These are phyloP conservation scores for Orcinus orca DNA, from an alignment of 2,113 vertebrate species.

Conservation along the genomic window DNA sequence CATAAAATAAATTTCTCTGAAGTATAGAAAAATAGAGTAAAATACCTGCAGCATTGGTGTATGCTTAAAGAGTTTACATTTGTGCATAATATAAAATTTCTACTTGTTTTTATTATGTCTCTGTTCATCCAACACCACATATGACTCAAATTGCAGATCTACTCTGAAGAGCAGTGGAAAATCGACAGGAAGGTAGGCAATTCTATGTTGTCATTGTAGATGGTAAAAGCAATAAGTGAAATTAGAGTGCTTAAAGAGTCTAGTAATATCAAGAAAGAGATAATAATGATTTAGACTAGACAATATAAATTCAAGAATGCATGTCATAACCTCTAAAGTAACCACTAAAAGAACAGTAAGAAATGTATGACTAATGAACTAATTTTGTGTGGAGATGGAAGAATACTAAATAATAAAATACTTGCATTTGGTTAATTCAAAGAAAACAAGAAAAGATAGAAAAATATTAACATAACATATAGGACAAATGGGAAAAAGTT, in stretches of 20 bases:
- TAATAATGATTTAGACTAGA: not conserved
- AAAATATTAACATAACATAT: not conserved
- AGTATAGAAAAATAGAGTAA: not conserved
- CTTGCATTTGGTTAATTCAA: not conserved
- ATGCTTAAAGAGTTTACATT: not conserved
- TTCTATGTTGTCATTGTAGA: not conserved
- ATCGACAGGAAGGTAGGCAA: not conserved
- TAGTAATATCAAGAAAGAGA: not conserved
- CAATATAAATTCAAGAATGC: not conserved
- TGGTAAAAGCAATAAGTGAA: not conserved
- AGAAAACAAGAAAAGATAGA: not conserved
- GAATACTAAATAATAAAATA: not conserved
- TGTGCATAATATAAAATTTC: not conserved
- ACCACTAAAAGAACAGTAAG: not conserved
- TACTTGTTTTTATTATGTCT: not conserved
- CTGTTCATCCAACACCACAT: not conserved
- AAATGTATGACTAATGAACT: not conserved
- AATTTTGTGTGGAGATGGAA: not conserved
- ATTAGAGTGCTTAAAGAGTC: not conserved
- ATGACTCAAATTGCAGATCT: not conserved
- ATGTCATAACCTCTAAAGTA: not conserved
- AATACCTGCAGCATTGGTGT: not conserved
- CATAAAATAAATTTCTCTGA: not conserved
- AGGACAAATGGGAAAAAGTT: not conserved
- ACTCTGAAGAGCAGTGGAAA: not conserved